Percentiles rank a stretch among this genome's conserved stretches.
These are phyloP conservation scores for Himalopsyche anomala DNA, from an alignment of 2,888 invertebrate species.

Conservation along the genomic window DNA sequence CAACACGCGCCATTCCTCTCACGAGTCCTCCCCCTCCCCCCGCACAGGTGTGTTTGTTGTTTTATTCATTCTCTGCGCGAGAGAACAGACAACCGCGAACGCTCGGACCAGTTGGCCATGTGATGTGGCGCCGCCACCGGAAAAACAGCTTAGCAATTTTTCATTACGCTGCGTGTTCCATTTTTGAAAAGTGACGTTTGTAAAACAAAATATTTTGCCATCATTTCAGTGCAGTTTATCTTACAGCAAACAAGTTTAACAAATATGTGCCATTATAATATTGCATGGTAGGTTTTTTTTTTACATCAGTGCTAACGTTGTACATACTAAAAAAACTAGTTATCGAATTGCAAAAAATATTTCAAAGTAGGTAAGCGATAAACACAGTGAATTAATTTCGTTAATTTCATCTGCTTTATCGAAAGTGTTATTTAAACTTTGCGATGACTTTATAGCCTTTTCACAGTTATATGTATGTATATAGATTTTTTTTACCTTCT, in stretches of 20 bases:
- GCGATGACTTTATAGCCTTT: no score
- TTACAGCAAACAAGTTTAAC: neutral
- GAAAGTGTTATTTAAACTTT: no score
- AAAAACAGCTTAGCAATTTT: neutral
- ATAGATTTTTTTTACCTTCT: no score
- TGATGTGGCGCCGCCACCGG: constrained; percentile 6
- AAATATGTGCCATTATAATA: neutral
- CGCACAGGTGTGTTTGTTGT: constrained; percentile 35
- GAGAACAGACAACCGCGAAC: constrained; percentile 31
- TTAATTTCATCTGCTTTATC: no score
- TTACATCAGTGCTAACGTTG: neutral
- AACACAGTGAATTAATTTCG: no score
- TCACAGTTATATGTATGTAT: no score
- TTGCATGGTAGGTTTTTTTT: neutral
- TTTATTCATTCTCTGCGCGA: constrained; percentile 18
- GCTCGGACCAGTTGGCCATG: constrained; percentile 28
- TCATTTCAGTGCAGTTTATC: neutral
- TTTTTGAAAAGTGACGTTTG: constrained; percentile 36
- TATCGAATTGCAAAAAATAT: neutral
- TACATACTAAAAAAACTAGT: neutral
- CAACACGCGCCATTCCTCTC: constrained; percentile 20
- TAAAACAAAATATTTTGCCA: neutral
- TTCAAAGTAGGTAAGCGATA: neutral
- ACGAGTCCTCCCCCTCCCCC: neutral
- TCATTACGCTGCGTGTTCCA: constrained; percentile 5